These are phyloP conservation scores for Cecidostiba fungosa DNA, from an alignment of 2,888 invertebrate species.

Conservation along the genomic window DNA sequence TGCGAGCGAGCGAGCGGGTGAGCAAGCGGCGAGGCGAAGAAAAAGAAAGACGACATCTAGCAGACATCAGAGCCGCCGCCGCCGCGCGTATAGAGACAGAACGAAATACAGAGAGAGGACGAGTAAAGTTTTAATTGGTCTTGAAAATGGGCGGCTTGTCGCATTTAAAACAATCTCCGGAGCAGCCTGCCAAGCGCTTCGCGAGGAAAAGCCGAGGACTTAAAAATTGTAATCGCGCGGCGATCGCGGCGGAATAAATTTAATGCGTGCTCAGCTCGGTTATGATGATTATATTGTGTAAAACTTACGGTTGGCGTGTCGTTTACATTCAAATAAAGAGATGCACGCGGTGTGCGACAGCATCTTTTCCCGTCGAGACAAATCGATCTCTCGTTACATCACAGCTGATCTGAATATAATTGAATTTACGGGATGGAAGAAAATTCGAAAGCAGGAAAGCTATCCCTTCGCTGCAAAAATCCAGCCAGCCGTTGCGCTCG, in stretches of 20 bases:
- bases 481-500: not conserved
- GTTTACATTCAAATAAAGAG: too few relatives aligned
- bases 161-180: conserved; percentile 75
- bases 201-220: conserved; percentile 39
- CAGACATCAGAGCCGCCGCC: too few relatives aligned
- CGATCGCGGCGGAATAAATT: conserved; percentile 55
- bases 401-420: too few relatives aligned
- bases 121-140: conserved; percentile 76
- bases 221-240: conserved; percentile 56
- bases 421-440: too few relatives aligned
- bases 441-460: too few relatives aligned
- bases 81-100: conserved; percentile 45
- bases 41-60: conserved; percentile 41
- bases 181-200: conserved; percentile 64
- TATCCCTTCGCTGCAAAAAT: not conserved
- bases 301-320: too few relatives aligned
- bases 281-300: conserved; percentile 23
- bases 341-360: too few relatives aligned
- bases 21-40: not conserved
- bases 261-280: not conserved
- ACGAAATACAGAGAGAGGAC: conserved; percentile 58
- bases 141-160: conserved; percentile 74
- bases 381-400: too few relatives aligned
- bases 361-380: too few relatives aligned
- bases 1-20: conserved; percentile 28